These are phyloP conservation scores for Aphaenogaster rudis DNA, from an alignment of 1,140 invertebrate genomes.

Conservation along the genomic window DNA sequence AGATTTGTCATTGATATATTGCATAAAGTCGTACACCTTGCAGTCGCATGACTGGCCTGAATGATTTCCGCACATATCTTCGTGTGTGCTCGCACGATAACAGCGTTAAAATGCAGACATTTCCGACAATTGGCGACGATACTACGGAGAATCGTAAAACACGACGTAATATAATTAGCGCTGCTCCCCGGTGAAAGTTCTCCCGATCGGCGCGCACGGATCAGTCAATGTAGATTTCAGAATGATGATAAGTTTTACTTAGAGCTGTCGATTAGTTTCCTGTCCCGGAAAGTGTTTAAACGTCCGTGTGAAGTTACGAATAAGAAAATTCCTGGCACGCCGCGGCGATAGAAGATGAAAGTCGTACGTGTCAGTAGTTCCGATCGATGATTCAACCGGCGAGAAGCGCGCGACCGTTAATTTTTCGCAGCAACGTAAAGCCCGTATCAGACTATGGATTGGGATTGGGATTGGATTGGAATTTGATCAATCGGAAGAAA, in stretches of 20 bases:
- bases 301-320: neutral
- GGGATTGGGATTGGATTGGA: no score
- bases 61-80: constrained; percentile 11
- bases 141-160: constrained; percentile 62
- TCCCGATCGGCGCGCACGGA: constrained; percentile 22
- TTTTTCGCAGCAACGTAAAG: constrained; percentile 15
- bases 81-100: neutral
- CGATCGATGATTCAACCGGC: constrained; percentile 48
- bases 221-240: constrained; percentile 60
- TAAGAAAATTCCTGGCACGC: neutral
- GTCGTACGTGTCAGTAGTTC: constrained; percentile 47
- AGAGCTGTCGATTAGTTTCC: constrained; percentile 20
- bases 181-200: constrained; percentile 70
- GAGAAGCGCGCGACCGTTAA: neutral
- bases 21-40: neutral
- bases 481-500: no score
- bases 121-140: constrained; percentile 58
- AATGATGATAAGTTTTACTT: constrained; percentile 57
- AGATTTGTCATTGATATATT: neutral
- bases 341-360: constrained; percentile 23
- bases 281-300: neutral
- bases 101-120: neutral
- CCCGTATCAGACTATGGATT: no score
- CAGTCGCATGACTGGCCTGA: neutral
- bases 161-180: constrained; percentile 68